These are phyloP conservation scores for Apis dorsata DNA, from an alignment of 1,140 invertebrate genomes.

Conservation along the genomic window DNA sequence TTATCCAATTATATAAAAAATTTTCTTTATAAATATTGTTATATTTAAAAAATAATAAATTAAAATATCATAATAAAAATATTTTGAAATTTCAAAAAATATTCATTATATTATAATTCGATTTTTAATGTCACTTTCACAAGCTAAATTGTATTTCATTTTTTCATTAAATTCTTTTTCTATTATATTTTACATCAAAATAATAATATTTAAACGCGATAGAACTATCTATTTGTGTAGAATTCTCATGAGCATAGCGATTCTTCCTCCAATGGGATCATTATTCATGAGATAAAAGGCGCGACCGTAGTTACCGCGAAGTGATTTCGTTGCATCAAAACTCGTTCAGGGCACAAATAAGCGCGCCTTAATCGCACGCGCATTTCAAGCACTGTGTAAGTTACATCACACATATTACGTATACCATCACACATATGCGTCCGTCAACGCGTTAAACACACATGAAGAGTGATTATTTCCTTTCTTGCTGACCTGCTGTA, in stretches of 20 bases:
- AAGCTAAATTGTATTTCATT: background rate
- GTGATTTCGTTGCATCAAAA: conserved; percentile 45
- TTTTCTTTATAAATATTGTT: background rate
- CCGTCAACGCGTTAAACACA: conserved; percentile 45
- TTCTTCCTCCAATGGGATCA: conserved; percentile 14
- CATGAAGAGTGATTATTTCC: conserved; percentile 50
- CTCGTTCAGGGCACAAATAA: conserved; percentile 31
- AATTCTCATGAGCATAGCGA: background rate
- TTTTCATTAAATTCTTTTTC: too few relatives aligned
- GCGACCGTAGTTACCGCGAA: conserved; percentile 1
- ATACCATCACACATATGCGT: conserved; percentile 2
- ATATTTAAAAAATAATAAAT: too few relatives aligned
- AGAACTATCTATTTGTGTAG: background rate
- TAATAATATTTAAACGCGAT: background rate
- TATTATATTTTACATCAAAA: background rate
- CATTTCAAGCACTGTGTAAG: background rate
- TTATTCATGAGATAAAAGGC: conserved; percentile 37
- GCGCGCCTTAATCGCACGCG: conserved; percentile 18
- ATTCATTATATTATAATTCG: too few relatives aligned
- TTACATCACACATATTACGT: conserved; percentile 46
- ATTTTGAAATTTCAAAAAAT: too few relatives aligned
- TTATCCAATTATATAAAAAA: too few relatives aligned
- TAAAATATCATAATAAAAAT: too few relatives aligned
- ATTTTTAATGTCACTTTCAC: too few relatives aligned
- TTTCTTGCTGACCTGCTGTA: conserved; percentile 47